Evolutionary conservation across 2,888 invertebrate genomes (phyloP), one percentile per base, ranked within the genome.

Genomic region (Tachina grossa): DNA sequence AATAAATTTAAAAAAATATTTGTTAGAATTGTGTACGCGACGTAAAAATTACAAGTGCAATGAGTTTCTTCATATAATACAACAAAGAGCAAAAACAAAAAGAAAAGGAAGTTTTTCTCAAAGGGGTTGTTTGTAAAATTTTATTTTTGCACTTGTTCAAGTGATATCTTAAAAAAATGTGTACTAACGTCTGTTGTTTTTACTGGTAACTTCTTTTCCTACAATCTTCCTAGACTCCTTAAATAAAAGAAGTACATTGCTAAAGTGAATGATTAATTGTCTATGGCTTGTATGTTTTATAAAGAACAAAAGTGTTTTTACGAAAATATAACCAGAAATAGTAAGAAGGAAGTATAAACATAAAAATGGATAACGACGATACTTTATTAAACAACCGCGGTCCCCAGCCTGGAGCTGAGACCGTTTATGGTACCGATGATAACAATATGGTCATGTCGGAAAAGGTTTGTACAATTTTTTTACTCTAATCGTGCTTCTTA

Each of bases 371-470:
- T 87, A 91, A 91, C 90, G 92, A 92, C 89, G 92, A 92, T 86
- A 87, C 90, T 83, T 89, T 91, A 89, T 88, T 91, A 85, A 92
- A 92, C 83, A 92, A 91, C 87, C 89, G 90, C 71, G 92, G 90
- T 86, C 93, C 91, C 90, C 94, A 93, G 92, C 94, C 94, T 91
- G 95, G 95, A 78, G 94, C 94, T 88, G 98, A 98, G 94, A 97
- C 97, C 53, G 96, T 98, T 88, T 98, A 98, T 92, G 97, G 98
- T 84, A 97, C 98, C 91, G 98, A 98, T 93, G 98, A 98, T 93
- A 97, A 97, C 93, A 97, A 97, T 89, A 96, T 97, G 92, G 98
- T 98, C 89, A 99, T 99, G 99, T 98, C 99, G 14, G 99, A 99
- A 93, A 99, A 98, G 94, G 93, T 93, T 90, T 79, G 88, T 89